Evolutionary conservation across 2,797 vertebrate species (phyloP).

Genomic region (Esox lucius): DNA sequence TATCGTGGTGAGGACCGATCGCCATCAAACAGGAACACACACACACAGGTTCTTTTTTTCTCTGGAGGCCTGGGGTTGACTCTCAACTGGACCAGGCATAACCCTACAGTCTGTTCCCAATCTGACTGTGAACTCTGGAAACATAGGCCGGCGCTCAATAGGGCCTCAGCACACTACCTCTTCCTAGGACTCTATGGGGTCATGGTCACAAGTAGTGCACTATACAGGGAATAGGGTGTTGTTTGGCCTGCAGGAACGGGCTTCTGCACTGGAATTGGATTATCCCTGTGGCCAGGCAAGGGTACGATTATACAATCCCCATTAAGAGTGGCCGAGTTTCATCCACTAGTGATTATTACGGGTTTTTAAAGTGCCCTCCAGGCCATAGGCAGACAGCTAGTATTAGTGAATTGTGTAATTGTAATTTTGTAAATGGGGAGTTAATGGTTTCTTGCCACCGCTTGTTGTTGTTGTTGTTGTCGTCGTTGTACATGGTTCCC

Average conservation of each 20-base stretch:
- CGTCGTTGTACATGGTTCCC: not conserved
- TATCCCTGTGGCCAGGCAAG: constrained; percentile 1
- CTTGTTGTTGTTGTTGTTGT: too few relatives aligned
- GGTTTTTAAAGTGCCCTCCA: constrained; percentile 13
- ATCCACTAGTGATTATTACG: constrained; percentile 24
- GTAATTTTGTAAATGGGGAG: constrained; percentile 36
- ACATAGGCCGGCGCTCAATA: not conserved
- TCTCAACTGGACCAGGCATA: constrained; percentile 10
- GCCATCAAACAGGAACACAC: not conserved
- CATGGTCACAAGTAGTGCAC: not conserved
- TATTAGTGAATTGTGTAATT: constrained; percentile 28
- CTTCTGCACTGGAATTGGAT: constrained; percentile 14
- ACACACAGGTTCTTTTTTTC: not conserved
- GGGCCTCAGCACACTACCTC: not conserved
- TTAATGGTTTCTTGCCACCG: not conserved
- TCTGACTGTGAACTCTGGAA: not conserved
- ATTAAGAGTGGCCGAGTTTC: constrained; percentile 23
- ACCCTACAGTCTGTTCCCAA: constrained; percentile 4
- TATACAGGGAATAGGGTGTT: not conserved
- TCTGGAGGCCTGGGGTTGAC: not conserved
- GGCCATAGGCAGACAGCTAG: not conserved
- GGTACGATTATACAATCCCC: constrained; percentile 31
- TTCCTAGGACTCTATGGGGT: not conserved
- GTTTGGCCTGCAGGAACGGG: not conserved
- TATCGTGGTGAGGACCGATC: too few relatives aligned